A percentile compares a stretch with the other conserved stretches of the same genome.
Conservation (phyloP, 1,140 invertebrate genomes). For the Brachionus sp. region DNA sequence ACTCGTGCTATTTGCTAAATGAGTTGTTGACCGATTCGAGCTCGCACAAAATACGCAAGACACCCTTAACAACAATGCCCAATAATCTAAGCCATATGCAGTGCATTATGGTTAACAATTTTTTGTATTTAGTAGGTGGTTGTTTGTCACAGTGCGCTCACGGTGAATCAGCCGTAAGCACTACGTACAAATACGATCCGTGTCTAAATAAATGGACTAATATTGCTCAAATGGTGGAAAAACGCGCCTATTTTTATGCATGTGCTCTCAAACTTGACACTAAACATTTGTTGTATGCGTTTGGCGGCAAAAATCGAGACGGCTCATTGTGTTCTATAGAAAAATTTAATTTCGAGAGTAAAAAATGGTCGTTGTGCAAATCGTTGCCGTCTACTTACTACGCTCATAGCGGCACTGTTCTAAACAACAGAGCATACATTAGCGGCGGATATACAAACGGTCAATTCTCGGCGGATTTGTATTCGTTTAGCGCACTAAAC, state of each 20-base stretch:
- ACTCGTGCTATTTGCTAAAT: conserved; percentile 57
- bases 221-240: conserved; percentile 56
- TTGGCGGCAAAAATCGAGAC: conserved; percentile 59
- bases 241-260: conserved; percentile 59
- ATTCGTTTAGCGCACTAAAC: conserved; percentile 54
- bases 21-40: conserved; percentile 55
- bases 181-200: conserved; percentile 57
- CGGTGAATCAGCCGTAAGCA: conserved; percentile 59
- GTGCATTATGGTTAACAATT: conserved; percentile 59
- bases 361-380: conserved; percentile 55
- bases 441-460: conserved; percentile 59
- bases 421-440: conserved; percentile 54
- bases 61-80: conserved; percentile 51
- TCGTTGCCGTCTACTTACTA: conserved; percentile 58
- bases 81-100: conserved; percentile 60
- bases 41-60: conserved; percentile 51
- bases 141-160: conserved; percentile 60
- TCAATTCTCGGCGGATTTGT: conserved; percentile 59
- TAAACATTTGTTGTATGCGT: conserved; percentile 52
- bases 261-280: conserved; percentile 50
- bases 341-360: conserved; percentile 55
- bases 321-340: conserved; percentile 57
- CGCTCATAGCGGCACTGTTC: conserved; percentile 58
- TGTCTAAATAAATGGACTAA: conserved; percentile 58
- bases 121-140: conserved; percentile 58